Evolutionary conservation across 1,140 invertebrate species (phyloP), one percentile per base, ranked within the genome.

Genomic region (Hyposmocoma kahamanoa): DNA sequence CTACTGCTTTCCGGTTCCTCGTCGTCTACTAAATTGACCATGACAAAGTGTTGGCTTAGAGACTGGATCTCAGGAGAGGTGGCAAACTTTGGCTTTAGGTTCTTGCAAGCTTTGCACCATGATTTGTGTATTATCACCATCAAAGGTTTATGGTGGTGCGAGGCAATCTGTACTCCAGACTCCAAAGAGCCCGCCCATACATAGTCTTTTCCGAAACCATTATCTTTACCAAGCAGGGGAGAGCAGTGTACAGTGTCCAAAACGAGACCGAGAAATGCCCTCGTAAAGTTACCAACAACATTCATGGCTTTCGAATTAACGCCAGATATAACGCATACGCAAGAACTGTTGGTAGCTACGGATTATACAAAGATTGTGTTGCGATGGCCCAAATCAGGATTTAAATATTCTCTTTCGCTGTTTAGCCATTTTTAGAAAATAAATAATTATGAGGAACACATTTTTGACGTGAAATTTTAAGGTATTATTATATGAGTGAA

Each of bases 111-210:
- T 8, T 87, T 84, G 72, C 90, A 91, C 90, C 90, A 91, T 1
- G 88, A 87, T 59, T 91, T 91, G 68, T 91, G 90, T 19, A 91
- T 89, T 5, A 91, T 81, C 2, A 91, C 65, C 89, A 91, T 90
- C 0, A 90, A 43, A 9, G 90, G 89, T 56, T 89, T 90, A 22
- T 85, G 81, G 22, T 87, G 83, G 50, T 70, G 53, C 1, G 54
- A 59, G 0, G 78, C 78, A 48, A 84, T 80, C 47, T 78, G 61
- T 24, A 88, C 50, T 8, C 88, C 90, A 5, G 88, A 86, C 18
- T 89, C 84, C 34, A 90, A 59, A 0, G 74, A 84, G 4, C 80
- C 67, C 51, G 75, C 73, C 86, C 86, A 87, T 3, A 81, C 56
- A 34, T 84, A 87, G 22, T 71, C 59, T 26, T 62, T 73, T 0